Percentiles rank a stretch among this genome's conserved stretches.
These are phyloP conservation scores for Pao palembangensis DNA, from an alignment of 2,113 vertebrate species.

Conservation along the genomic window DNA sequence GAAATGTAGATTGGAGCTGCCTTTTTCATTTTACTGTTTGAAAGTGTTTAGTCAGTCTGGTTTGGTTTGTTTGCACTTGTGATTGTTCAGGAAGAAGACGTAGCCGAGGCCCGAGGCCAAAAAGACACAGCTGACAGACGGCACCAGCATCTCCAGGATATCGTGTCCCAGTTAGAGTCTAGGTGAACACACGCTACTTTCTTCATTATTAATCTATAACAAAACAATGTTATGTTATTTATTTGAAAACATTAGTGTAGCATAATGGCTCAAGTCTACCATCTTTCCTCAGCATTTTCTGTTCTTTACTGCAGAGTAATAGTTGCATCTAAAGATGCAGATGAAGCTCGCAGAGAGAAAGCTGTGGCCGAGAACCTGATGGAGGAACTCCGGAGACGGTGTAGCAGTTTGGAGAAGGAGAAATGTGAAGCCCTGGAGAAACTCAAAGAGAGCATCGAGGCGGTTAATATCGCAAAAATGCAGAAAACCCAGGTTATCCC, in stretches of 20 bases:
- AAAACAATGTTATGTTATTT: too few species aligned
- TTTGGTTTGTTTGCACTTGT: conserved; percentile 13
- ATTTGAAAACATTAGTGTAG: too few species aligned
- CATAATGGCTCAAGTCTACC: not conserved
- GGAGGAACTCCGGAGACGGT: conserved; percentile 79
- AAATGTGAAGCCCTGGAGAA: conserved; percentile 81
- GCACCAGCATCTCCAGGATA: conserved; percentile 81
- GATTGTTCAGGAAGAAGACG: conserved; percentile 79
- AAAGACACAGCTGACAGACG: conserved; percentile 82
- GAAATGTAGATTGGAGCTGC: not conserved
- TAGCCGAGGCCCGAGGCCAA: conserved; percentile 74
- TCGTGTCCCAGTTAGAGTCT: conserved; percentile 80
- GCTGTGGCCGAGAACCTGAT: conserved; percentile 79
- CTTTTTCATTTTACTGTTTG: not conserved
- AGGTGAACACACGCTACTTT: conserved; percentile 69
- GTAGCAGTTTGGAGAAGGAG: conserved; percentile 75
- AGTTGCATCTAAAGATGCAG: conserved; percentile 74
- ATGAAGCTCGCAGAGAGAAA: conserved; percentile 77
- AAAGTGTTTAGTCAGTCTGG: not conserved
- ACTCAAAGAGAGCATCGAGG: conserved; percentile 82
- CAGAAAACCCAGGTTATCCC: conserved; percentile 84
- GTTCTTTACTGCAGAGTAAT: conserved; percentile 55
- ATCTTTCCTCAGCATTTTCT: not conserved
- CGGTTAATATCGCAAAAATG: conserved; percentile 86
- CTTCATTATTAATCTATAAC: not conserved